These are phyloP conservation scores for Cephus pygmeus DNA, from an alignment of 2,888 invertebrate species.

Conservation along the genomic window DNA sequence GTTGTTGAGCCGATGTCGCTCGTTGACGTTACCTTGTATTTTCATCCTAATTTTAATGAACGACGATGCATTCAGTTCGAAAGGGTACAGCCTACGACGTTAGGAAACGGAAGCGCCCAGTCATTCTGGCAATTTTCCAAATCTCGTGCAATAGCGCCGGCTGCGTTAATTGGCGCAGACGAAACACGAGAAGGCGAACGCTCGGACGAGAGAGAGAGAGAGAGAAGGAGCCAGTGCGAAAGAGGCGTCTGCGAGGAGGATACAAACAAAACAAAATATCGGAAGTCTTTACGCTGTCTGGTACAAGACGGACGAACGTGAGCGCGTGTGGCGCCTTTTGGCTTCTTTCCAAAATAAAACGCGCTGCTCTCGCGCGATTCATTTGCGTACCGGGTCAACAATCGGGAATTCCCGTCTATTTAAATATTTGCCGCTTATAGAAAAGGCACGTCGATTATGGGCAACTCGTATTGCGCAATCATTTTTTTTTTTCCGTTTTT, in stretches of 20 bases:
- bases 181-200: not conserved
- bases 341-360: not conserved
- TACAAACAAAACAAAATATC: not conserved
- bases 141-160: not conserved
- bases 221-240: not conserved
- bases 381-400: not conserved
- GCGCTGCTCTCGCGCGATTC: not conserved
- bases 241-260: not conserved
- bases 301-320: not conserved
- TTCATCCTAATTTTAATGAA: not conserved
- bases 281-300: not conserved
- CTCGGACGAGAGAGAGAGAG: not conserved
- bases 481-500: not conserved
- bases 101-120: not conserved
- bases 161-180: not conserved
- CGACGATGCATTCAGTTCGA: not conserved
- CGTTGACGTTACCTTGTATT: not conserved
- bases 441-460: not conserved
- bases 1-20: not conserved
- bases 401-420: not conserved
- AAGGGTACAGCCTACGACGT: not conserved
- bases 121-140: not conserved
- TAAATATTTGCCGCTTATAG: not conserved
- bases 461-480: not conserved
- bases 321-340: not conserved